These are phyloP conservation scores for Phrynocephalus forsythii DNA, from an alignment of 2,797 vertebrate species.

Conservation along the genomic window DNA sequence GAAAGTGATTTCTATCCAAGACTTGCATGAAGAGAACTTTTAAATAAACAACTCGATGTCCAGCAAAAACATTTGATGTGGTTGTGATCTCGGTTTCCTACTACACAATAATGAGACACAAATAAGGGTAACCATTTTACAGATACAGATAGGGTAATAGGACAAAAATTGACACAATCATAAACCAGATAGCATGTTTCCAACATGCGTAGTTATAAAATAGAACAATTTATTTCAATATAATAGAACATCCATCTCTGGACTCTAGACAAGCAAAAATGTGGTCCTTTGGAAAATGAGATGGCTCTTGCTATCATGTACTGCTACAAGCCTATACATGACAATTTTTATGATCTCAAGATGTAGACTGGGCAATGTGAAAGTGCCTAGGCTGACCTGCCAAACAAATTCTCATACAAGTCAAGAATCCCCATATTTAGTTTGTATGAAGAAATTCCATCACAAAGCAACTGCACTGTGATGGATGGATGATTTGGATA, in stretches of 20 bases:
- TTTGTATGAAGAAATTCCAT: background rate
- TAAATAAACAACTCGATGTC: background rate
- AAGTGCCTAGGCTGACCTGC: background rate
- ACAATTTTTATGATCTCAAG: background rate
- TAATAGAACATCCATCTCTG: background rate
- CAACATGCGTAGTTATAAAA: conserved; percentile 1
- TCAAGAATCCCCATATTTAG: background rate
- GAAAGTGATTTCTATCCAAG: background rate
- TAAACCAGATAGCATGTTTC: background rate
- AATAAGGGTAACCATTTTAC: background rate
- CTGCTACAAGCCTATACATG: background rate
- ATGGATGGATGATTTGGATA: background rate
- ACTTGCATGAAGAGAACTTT: background rate
- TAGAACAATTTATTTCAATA: background rate
- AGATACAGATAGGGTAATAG: background rate
- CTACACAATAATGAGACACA: background rate
- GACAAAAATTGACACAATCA: background rate
- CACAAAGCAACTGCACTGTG: background rate
- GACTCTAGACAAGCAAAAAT: background rate
- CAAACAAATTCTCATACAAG: background rate
- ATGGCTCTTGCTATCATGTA: background rate
- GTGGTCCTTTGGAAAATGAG: background rate
- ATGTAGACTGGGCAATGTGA: background rate
- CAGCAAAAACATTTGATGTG: background rate
- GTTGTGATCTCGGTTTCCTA: background rate